These are phyloP conservation scores for Bibio marci DNA, from an alignment of 2,888 invertebrate species.

Conservation along the genomic window DNA sequence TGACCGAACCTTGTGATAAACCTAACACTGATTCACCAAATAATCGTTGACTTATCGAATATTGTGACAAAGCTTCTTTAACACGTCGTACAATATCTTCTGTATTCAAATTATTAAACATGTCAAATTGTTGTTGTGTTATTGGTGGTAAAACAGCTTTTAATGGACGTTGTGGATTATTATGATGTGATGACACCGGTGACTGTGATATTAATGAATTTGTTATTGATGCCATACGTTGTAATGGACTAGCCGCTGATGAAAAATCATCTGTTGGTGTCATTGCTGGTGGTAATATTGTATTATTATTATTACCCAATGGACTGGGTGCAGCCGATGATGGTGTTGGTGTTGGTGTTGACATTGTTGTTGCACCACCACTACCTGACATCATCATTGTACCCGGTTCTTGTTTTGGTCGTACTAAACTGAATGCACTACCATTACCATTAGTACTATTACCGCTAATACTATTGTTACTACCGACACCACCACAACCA, in stretches of 20 bases:
- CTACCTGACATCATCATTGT: constrained; percentile 31
- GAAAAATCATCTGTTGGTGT: constrained; percentile 67
- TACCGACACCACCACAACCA: constrained; percentile 28
- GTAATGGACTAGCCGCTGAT: constrained; percentile 82
- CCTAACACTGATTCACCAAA: constrained; percentile 98
- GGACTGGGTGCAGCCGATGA: constrained; percentile 73
- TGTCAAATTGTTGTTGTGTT: constrained; percentile 96
- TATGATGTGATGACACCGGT: constrained; percentile 68
- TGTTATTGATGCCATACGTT: constrained; percentile 95
- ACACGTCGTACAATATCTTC: constrained; percentile 96
- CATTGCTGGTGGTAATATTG: constrained; percentile 70
- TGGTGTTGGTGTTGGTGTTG: constrained; percentile 27
- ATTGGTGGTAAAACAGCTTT: constrained; percentile 95
- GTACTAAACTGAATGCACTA: constrained; percentile 74
- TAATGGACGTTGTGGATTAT: constrained; percentile 70
- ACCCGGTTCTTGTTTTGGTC: constrained; percentile 71
- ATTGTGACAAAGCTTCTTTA: constrained; percentile 86
- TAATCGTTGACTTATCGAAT: constrained; percentile 91
- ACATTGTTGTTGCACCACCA: constrained; percentile 15
- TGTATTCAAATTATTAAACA: constrained; percentile 93
- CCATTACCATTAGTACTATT: constrained; percentile 15
- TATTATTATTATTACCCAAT: constrained; percentile 64
- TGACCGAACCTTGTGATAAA: constrained; percentile 91
- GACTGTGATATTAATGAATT: constrained; percentile 90
- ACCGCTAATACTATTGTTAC: constrained; percentile 35